These are phyloP conservation scores for Paguma larvata DNA, from an alignment of 2,797 vertebrate genomes.

Conservation along the genomic window DNA sequence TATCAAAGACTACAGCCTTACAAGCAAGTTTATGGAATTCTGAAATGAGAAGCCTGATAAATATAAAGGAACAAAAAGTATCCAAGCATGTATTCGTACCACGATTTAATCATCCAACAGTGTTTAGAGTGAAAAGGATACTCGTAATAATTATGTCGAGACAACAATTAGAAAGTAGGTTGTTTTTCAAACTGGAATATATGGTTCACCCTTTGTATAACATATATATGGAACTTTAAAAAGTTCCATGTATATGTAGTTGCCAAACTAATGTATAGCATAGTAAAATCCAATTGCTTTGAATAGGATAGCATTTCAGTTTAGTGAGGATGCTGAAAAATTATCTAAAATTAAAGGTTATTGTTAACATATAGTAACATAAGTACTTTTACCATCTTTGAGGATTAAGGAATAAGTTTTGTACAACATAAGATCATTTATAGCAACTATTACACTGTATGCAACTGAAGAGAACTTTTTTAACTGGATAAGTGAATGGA, in stretches of 20 bases:
- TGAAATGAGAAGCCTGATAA: constrained; percentile 28
- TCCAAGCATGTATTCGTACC: neutral
- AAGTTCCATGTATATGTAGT: neutral
- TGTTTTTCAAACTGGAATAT: neutral
- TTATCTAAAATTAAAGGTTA: constrained; percentile 17
- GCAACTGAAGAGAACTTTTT: neutral
- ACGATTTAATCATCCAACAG: neutral
- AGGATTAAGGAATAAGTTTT: neutral
- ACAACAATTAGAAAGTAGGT: neutral
- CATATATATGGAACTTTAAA: neutral
- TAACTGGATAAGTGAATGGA: neutral
- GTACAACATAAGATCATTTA: neutral
- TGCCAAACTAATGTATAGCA: neutral
- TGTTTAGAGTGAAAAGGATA: neutral
- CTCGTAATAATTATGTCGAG: neutral
- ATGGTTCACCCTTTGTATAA: neutral
- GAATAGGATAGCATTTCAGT: neutral
- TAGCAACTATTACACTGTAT: neutral
- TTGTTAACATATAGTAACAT: neutral
- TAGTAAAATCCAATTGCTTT: constrained; percentile 9
- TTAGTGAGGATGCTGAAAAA: constrained; percentile 11
- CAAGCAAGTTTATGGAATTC: neutral
- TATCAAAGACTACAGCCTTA: constrained; percentile 24
- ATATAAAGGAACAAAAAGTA: neutral
- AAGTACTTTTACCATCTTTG: neutral